Evolutionary conservation across 2,797 vertebrate species (phyloP).

Genomic region (Bucorvus abyssinicus): DNA sequence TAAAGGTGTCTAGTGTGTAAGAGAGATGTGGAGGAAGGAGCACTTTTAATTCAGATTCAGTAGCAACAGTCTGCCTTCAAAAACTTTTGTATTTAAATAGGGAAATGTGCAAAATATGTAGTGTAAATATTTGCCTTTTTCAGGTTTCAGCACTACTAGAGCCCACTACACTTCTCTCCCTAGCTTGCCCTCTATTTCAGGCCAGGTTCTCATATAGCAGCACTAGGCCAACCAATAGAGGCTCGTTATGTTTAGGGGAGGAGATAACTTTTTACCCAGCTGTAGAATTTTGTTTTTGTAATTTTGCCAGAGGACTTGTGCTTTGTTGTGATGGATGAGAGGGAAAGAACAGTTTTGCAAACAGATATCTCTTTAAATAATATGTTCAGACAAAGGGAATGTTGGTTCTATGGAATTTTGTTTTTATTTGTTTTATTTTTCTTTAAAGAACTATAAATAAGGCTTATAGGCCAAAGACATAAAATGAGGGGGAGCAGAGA

Average conservation of each 20-base stretch:
- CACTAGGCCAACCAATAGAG: not conserved
- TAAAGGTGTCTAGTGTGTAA: no score
- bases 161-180: rapidly evolving
- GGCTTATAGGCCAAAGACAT: not conserved
- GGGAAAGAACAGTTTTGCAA: not conserved
- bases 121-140: not conserved
- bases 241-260: not conserved
- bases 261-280: not conserved
- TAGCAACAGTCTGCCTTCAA: not conserved
- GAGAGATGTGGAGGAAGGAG: not conserved
- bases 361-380: not conserved
- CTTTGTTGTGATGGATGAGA: not conserved
- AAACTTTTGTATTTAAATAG: not conserved
- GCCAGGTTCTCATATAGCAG: not conserved
- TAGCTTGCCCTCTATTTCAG: rapidly evolving
- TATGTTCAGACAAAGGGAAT: not conserved
- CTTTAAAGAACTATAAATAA: not conserved
- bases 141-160: rapidly evolving
- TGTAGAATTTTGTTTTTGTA: not conserved
- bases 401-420: not conserved
- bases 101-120: not conserved
- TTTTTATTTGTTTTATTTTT: not conserved
- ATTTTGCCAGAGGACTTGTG: not conserved
- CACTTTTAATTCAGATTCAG: rapidly evolving
- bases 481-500: not conserved